Base-by-base conservation (phyloP, 2,113 vertebrate species). In the Reinhardtius hippoglossoides region DNA sequence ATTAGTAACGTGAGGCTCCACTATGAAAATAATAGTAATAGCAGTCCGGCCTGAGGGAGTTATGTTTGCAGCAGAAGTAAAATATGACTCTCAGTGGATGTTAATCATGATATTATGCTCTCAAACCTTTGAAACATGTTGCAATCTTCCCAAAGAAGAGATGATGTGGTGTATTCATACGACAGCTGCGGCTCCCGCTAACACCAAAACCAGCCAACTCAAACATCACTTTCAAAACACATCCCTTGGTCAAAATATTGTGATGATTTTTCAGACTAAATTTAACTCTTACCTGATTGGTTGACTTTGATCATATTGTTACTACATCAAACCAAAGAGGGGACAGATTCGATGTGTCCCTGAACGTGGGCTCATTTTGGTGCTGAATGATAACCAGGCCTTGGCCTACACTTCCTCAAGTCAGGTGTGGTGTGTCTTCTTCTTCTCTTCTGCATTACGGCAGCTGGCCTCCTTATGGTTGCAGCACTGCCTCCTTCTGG, bases 11-110 rank as follows among this genome's bases (percentile, higher is more conserved):
- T 48, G 72, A 80, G 69, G 74, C 64, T 40, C 58, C 18, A 2
- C 79, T 59, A 65, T 63, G 75, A 81, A 83, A 79, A 83, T 84
- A 84, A 89, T 59, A 80, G 81, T 77, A 70, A 69, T 74, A 82
- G 79, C 80, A 90, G 79, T 58, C 37, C 7, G 37, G 56, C 74
- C 59, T 48, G 46, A n/a, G 80, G 82, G 75, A 86, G 67, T 65
- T 65, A 20, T 83, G 81, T 86, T 86, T 73, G 81, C 56, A 67
- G 58, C 40, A 5, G 44, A 71, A 79, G 58, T 26, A 58, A 56
- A 83, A 72, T 73, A 75, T 24, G 24, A 48, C 44, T 40, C 20
- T 26, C 21, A 66, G 54, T 48, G 74, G 79, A 67, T 71, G 60
- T 85, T 74, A 69, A 83, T 82, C 67, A 71, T 40, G 57, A 63